Conservation (phyloP, 2,888 invertebrate genomes). For the Acleris literana region DNA sequence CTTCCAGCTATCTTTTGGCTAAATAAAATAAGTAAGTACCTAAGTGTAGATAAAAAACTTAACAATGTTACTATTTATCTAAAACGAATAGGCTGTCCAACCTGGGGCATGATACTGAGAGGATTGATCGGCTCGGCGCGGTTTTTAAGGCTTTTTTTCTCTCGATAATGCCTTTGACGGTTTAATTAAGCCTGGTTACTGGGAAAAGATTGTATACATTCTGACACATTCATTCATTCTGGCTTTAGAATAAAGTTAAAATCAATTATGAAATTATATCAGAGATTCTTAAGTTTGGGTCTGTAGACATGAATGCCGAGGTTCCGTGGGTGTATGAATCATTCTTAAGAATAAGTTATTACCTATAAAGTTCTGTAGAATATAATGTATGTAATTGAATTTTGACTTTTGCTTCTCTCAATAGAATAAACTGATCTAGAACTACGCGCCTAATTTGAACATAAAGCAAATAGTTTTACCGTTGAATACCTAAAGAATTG, state of each 20-base stretch:
- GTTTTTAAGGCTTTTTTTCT: conserved; percentile 1
- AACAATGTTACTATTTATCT: not conserved
- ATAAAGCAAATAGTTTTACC: no score
- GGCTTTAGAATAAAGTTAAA: no score
- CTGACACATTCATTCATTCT: no score
- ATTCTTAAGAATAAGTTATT: not conserved
- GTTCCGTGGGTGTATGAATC: not conserved
- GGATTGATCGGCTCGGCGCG: conserved; percentile 1
- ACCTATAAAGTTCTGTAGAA: not conserved
- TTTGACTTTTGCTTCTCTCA: no score
- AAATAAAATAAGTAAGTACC: no score
- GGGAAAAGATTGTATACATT: not conserved
- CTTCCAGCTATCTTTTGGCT: not conserved
- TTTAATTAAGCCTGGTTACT: not conserved
- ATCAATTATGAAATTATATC: no score
- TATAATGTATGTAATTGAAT: not conserved
- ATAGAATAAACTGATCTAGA: no score
- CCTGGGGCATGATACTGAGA: not conserved
- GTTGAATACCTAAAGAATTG: no score
- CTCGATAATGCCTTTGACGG: conserved; percentile 5
- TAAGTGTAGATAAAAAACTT: no score
- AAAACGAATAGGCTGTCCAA: not conserved
- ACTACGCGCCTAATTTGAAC: no score
- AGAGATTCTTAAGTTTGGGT: no score
- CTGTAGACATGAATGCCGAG: no score